A percentile compares a stretch with the other conserved stretches of the same genome.
phyloP scores from a whole-genome alignment of 1,140 invertebrate species.

The Propsilocerus akamusi region DNA sequence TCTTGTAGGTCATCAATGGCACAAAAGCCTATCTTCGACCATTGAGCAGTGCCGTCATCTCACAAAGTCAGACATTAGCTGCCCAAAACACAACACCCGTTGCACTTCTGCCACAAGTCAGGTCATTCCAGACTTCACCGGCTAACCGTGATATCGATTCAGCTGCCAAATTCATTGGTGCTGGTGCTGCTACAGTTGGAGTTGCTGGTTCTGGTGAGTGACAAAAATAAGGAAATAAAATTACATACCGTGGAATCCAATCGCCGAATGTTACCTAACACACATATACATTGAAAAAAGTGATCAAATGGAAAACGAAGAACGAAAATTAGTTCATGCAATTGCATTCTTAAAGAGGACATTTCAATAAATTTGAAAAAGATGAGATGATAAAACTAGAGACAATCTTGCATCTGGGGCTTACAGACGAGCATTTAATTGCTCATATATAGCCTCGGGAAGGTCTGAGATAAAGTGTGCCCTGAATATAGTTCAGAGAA shows the following conservation, averaged over 20 bases:
- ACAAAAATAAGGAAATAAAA: background rate
- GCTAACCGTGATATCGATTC: constrained; percentile 95
- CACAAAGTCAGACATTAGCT: constrained; percentile 34
- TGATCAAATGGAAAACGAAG: background rate
- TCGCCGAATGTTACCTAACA: background rate
- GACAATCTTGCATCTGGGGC: constrained; percentile 34
- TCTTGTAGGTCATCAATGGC: constrained; percentile 40
- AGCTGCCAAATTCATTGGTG: constrained; percentile 99
- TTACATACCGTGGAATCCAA: constrained; percentile 6
- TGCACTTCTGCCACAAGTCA: constrained; percentile 37
- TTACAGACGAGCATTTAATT: constrained; percentile 31
- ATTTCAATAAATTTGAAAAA: background rate
- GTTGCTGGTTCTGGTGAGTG: constrained; percentile 91
- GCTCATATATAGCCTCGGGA: constrained; percentile 29
- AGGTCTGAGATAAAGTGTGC: constrained; percentile 33
- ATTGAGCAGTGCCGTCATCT: constrained; percentile 44
- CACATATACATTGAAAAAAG: background rate
- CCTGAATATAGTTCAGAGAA: constrained; percentile 10
- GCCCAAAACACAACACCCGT: constrained; percentile 33
- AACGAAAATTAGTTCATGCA: background rate
- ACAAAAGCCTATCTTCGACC: constrained; percentile 52
- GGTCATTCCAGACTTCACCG: constrained; percentile 81
- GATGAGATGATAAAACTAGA: constrained; percentile 11
- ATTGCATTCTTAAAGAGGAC: background rate
- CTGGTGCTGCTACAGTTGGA: constrained; percentile 98